Base-by-base conservation (phyloP, 2,797 vertebrate genomes). In the Gila robusta region DNA sequence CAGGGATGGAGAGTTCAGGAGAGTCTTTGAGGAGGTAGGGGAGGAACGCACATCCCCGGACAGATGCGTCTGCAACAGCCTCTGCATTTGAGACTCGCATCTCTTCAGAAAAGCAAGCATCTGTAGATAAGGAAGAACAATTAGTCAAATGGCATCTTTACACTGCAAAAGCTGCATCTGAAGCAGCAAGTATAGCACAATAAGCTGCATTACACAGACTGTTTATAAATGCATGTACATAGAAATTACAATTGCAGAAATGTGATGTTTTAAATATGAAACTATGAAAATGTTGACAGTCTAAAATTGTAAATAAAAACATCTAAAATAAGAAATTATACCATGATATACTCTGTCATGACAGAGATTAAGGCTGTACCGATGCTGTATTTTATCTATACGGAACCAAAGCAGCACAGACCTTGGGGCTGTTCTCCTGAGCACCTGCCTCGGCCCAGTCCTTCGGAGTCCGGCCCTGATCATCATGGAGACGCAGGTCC, bases 401-500 rank as follows among this genome's bases (percentile, higher is more conserved):
- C 26, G 5, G 17, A 62, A 19, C 26, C 41, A n/a, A 52, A n/a
- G 49, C 19, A 56, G 16, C 59, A 79, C 88, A 41, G 90, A 97
- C 97, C 94, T 84, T 92, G 6, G 88, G 83, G 2, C 93, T 92
- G 85, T 86, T 88, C 19, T 96, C 94, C 88, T 94, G 95, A 6
- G 91, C 94, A 19, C 92, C 95, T 32, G 93, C 91, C 84, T 94
- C 37, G 0, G 96, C 96, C 97, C 97, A 98, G 84, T 69, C 86
- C 80, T 92, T 93, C 0, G 97, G 96, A 5, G 80, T 95, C 84
- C 52, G 94, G 47, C 96, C 96, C 28, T 93, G 86, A 56, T 90
- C 47, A 9, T 97, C 96, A 0, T 97, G 96, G 1, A 95, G 93
- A n/a, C 97, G 89, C 32, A 98, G 90, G 82, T 98, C 97, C 64